Evolutionary conservation across 2,113 vertebrate genomes (phyloP).

Genomic region (Thryonomys swinderianus): DNA sequence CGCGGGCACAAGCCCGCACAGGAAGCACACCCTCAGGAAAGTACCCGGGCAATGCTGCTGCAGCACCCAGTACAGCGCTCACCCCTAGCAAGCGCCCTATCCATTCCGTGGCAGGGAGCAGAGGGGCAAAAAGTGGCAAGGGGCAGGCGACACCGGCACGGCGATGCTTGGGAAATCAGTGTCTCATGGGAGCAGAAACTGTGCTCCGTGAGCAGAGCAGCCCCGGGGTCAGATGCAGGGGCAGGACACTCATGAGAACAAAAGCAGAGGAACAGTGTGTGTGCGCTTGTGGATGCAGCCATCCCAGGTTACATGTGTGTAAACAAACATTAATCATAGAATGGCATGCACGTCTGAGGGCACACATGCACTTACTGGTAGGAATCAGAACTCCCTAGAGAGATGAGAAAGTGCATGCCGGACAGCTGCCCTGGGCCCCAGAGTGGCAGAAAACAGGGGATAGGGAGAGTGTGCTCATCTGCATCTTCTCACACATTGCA

Average conservation of each 20-base stretch:
- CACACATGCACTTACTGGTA: not conserved
- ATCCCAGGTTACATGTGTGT: not conserved
- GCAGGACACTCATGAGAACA: not conserved
- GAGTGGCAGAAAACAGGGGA: too few relatives aligned
- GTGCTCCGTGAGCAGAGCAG: not conserved
- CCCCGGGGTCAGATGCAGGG: too few relatives aligned
- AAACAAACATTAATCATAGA: not conserved
- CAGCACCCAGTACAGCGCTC: constrained; percentile 3
- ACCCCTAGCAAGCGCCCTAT: constrained; percentile 5
- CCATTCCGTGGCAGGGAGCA: not conserved
- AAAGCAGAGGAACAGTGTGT: not conserved
- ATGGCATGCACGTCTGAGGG: not conserved
- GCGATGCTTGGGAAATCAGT: not conserved
- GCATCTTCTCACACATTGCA: not conserved
- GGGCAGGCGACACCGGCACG: not conserved
- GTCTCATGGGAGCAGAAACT: not conserved
- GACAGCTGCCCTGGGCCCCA: too few relatives aligned
- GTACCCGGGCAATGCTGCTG: constrained; percentile 36
- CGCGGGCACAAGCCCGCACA: constrained; percentile 38
- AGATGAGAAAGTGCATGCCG: not conserved
- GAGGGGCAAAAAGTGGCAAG: not conserved
- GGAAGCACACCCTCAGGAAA: constrained; percentile 36
- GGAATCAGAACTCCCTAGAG: not conserved
- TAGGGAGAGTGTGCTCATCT: rapidly evolving
- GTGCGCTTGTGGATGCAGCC: too few relatives aligned